Evolutionary conservation across 2,888 invertebrate genomes (phyloP), one percentile per base, ranked within the genome.

Genomic region (Colostygia pectinataria): DNA sequence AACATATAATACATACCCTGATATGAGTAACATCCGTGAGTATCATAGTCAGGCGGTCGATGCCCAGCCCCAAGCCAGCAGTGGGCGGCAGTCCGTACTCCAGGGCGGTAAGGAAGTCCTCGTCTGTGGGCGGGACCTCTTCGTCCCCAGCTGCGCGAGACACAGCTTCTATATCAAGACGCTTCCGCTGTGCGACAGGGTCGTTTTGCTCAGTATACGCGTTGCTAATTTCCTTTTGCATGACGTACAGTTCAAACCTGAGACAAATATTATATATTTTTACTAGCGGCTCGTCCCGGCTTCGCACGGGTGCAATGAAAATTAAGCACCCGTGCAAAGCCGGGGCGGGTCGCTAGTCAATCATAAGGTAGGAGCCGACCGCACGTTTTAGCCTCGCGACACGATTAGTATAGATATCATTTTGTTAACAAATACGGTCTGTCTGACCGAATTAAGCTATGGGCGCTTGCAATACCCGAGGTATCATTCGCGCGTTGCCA

Each of bases 131-230:
- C 74, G 99, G 99, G 0, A 99, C 97, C 84, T 99, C 99, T 81
- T 99, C 99, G 83, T 99, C 99, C 1, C 99, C 99, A 3, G 99
- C 99, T 0, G 97, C 99, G n/a, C 91, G 78, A 79, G 98, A 98
- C 81, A 95, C 95, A 0, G 99, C 98, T 90, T 99, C 99, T 73
- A 98, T 96, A 67, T 96, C 97, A 80, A 99, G 99, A 53, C 99
- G 92, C 71, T 98, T 95, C 50, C 99, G 91, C 80, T 99, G 99
- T 3, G 97, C 96, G 2, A 95, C 91, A 0, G 99, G 99, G 90
- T 99, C 99, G 76, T 99, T 99, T 74, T 99, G 93, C 89, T 99
- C 99, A 0, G 99, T 99, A 83, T 99, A 99, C 0, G 99, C 99
- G 89, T 99, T 99, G 77, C 97, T 97, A 49, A 99, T 91, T 90